Evolutionary conservation across 2,797 vertebrate genomes (phyloP).

Genomic region (Pseudochromis fuscus): DNA sequence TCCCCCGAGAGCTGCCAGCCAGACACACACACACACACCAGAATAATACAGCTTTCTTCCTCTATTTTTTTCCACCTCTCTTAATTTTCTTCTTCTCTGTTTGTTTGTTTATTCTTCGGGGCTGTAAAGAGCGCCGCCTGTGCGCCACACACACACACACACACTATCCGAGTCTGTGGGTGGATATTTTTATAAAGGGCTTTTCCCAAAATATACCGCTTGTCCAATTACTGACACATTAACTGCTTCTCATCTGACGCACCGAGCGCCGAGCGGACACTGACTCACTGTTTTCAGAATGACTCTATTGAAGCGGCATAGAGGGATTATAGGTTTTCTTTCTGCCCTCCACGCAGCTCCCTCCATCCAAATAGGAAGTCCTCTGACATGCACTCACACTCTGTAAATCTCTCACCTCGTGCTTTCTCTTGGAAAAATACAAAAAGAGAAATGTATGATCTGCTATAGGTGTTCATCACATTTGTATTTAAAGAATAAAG

Average conservation of each 20-base stretch:
- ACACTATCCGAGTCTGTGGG: constrained; percentile 33
- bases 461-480: constrained; percentile 25
- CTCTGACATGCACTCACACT: constrained; percentile 92
- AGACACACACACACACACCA: constrained; percentile 65
- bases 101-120: constrained; percentile 63
- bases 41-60: constrained; percentile 61
- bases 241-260: constrained; percentile 93
- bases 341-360: constrained; percentile 87
- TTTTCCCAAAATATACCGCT: constrained; percentile 82
- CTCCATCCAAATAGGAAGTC: constrained; percentile 89
- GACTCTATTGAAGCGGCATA: constrained; percentile 85
- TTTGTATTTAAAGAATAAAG: constrained; percentile 28
- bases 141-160: constrained; percentile 40
- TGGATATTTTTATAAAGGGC: constrained; percentile 78
- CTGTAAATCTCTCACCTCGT: constrained; percentile 93
- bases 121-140: constrained; percentile 45
- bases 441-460: constrained; percentile 37
- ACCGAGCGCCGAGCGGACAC: constrained; percentile 85
- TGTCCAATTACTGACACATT: constrained; percentile 91
- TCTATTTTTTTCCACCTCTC: constrained; percentile 23
- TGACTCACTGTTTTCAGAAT: constrained; percentile 93
- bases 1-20: constrained; percentile 70
- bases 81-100: constrained; percentile 36
- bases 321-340: constrained; percentile 88
- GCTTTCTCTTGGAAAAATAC: constrained; percentile 78